These are phyloP conservation scores for Corydoras maculifer DNA, from an alignment of 2,113 vertebrate genomes.

Conservation along the genomic window DNA sequence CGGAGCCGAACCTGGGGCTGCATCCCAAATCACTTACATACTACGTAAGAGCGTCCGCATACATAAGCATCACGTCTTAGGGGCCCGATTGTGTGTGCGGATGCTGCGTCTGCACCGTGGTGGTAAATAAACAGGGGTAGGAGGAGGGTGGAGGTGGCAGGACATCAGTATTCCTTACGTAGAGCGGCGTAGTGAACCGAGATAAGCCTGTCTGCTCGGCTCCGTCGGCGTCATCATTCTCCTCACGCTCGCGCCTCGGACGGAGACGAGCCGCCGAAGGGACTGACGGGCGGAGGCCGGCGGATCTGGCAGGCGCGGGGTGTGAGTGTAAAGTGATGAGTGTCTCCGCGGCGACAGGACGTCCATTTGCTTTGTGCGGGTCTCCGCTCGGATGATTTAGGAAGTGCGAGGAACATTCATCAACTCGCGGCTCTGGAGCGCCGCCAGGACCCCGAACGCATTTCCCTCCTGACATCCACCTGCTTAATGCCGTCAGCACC, in stretches of 20 bases:
- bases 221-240: conserved; percentile 3
- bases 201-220: too few relatives aligned
- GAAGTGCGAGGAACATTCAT: conserved; percentile 30
- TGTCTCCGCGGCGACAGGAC: conserved; percentile 13
- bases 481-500: neutral
- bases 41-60: too few relatives aligned
- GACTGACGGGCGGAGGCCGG: neutral
- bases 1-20: too few relatives aligned
- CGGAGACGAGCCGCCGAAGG: conserved; percentile 8
- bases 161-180: too few relatives aligned
- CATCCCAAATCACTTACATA: too few relatives aligned
- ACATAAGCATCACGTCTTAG: too few relatives aligned
- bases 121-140: too few relatives aligned
- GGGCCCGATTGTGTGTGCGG: too few relatives aligned
- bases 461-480: neutral
- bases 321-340: conserved; percentile 13
- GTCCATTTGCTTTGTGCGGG: conserved; percentile 29
- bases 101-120: too few relatives aligned
- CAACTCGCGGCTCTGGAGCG: conserved; percentile 13
- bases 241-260: neutral
- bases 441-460: neutral
- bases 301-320: conserved; percentile 8
- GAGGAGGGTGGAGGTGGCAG: too few relatives aligned
- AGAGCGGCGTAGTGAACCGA: too few relatives aligned
- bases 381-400: conserved; percentile 28